A percentile compares a stretch with the other conserved stretches of the same genome.
phyloP scores from a whole-genome alignment of 2,888 invertebrate species.

The Sesia bembeciformis region DNA sequence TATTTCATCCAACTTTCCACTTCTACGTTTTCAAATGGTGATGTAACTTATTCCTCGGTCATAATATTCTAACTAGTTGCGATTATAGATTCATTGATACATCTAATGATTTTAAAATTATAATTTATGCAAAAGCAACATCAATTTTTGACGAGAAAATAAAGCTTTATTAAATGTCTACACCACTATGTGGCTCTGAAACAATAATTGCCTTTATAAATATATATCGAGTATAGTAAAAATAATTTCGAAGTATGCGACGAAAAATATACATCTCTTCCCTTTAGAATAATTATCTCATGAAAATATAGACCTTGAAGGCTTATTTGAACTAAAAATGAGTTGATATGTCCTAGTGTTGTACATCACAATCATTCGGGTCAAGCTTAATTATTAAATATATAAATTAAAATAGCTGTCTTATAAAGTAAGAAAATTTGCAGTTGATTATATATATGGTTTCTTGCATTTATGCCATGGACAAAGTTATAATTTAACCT shows the following conservation, averaged over 20 bases:
- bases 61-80: constrained; percentile 1
- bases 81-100: background rate
- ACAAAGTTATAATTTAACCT: too few relatives aligned
- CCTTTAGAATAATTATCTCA: constrained; percentile 15
- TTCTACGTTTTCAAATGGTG: background rate
- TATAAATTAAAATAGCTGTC: constrained; percentile 2
- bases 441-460: too few relatives aligned
- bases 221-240: background rate
- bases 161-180: background rate
- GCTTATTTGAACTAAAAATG: constrained; percentile 27
- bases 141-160: background rate
- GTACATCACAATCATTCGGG: constrained; percentile 36
- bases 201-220: background rate
- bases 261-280: background rate
- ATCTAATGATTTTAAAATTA: background rate
- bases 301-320: constrained; percentile 50
- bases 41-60: constrained; percentile 37
- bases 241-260: background rate
- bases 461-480: too few relatives aligned
- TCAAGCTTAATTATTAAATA: constrained; percentile 18
- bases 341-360: constrained; percentile 59
- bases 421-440: too few relatives aligned
- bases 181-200: background rate
- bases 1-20: too few relatives aligned
- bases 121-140: background rate